Base-by-base conservation (phyloP, 92 coral and sea anemone genomes). In the Siderastrea siderea region DNA sequence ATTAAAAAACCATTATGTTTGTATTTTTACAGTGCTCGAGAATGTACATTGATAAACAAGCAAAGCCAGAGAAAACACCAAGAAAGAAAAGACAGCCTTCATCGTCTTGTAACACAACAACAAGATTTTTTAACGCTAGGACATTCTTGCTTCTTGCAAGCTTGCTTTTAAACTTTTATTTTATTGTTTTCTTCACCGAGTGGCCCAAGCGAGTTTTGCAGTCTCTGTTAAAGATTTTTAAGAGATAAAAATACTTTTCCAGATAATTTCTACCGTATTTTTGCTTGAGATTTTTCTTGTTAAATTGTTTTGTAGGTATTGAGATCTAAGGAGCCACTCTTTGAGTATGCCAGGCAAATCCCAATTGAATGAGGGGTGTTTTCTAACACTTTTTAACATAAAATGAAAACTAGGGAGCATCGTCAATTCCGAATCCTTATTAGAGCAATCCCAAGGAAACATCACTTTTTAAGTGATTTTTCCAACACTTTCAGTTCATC, bases 161-260 rank as follows among this genome's bases (percentile, higher is more conserved):
- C 85, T 44, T 81, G 55, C 48, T 81, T 15, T 68, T 81, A n/a
- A 81, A 81, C 61, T 19, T 47, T 52, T 81, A 81, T 81, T 68
- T 81, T 45, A 8, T 81, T 6, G 44, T 68, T 53, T 67, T 45
- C 6, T 68, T 81, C 52, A 81, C 85, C 55, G 77, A 81, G 76
- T 81, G 85, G 85, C 85, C 85, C 0, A 43, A 1, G 2, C 85
- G 76, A 54, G 45, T 68, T 81, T 46, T 81, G n/a, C 66, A 53
- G 2, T 52, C 54, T 8, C 11, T 81, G 15, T 44, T 72, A 19
- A 68, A 68, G 52, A 14, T 55, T 16, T 44, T 64, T 10, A 51
- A n/a, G 63, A 65, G 72, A 79, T 17, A 47, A 75, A 5, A 9
- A 64, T 17, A 3, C 47, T 61, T 19, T 53, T 6, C 67, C 26